Evolutionary conservation across 2,113 vertebrate species (phyloP).

Genomic region (Otis tarda): DNA sequence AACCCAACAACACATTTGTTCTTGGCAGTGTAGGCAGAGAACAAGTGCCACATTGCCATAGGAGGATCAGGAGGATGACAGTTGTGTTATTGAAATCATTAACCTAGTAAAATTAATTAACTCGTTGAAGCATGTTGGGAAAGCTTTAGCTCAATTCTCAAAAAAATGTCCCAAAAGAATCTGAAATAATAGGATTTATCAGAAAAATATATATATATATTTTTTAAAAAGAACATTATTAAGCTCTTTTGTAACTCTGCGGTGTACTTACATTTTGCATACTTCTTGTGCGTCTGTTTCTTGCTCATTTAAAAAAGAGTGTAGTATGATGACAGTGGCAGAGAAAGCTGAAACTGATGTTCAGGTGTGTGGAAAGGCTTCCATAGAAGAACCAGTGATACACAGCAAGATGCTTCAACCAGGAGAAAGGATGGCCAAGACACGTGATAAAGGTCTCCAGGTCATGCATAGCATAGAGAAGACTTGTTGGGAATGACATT

Average conservation of each 20-base stretch:
- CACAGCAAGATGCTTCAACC: neutral
- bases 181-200: neutral
- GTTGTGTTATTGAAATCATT: slow-evolving; percentile 5
- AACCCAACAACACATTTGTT: slow-evolving; percentile 19
- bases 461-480: neutral
- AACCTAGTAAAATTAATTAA: neutral
- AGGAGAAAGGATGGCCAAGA: neutral
- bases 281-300: neutral
- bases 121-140: neutral
- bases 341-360: neutral
- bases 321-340: neutral
- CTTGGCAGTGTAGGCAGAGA: neutral
- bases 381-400: neutral
- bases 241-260: neutral
- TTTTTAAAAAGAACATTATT: neutral
- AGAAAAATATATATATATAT: no score
- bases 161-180: neutral
- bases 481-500: neutral
- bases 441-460: neutral
- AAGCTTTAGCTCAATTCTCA: neutral
- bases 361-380: neutral
- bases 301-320: neutral
- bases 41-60: slow-evolving; percentile 2
- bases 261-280: neutral
- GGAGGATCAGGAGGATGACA: neutral